Base-by-base conservation (phyloP, 2,888 invertebrate genomes). In the Phengaris alcon region DNA sequence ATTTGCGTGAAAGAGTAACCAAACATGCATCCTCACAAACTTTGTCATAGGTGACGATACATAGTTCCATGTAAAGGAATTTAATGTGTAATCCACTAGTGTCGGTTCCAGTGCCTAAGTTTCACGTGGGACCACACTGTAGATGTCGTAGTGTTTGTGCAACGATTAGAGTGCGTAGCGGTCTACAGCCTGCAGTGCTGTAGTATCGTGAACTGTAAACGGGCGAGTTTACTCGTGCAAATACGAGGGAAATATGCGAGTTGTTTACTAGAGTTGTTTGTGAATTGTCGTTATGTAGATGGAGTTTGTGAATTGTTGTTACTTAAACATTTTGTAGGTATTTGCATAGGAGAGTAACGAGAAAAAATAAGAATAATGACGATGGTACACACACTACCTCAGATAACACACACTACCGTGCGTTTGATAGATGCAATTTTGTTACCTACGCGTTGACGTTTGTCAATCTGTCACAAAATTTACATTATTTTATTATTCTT, bases 161-260 rank as follows among this genome's bases (percentile, higher is more conserved):
- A 82, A 80, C 82, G 82, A 84, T 84, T 85, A 85, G 83, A 79
- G 75, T 77, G 81, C 81, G 81, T 81, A 81, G 82, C 81, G 80
- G 81, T 81, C 81, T 80, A 72, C 77, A 75, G 48, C 72, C 76
- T 74, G 72, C 76, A 76, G 75, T 64, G 69, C 57, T 52, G 52
- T 52, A 52, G 72, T 70, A 12, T 44, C 44, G 46, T 10, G 22
- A 22, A 6, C 6, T 64, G 5, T 35, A 64, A 12, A 44, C 64
- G 64, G 35, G 64, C 64, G 35, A 35, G 64, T 44, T 6, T 12
- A 64, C 59, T 70, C 51, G 35, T 15, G 51, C 69, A 48, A 69
- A 70, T 70, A 70, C 48, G 70, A 51, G 51, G 44, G 48, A 48
- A 69, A 15, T 70, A 48, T 10, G 15, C 46, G 9, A 70, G 6